Percentiles rank a stretch among this genome's conserved stretches.
These are phyloP conservation scores for Diadegma fenestrale DNA, from an alignment of 2,888 invertebrate genomes.

Conservation along the genomic window DNA sequence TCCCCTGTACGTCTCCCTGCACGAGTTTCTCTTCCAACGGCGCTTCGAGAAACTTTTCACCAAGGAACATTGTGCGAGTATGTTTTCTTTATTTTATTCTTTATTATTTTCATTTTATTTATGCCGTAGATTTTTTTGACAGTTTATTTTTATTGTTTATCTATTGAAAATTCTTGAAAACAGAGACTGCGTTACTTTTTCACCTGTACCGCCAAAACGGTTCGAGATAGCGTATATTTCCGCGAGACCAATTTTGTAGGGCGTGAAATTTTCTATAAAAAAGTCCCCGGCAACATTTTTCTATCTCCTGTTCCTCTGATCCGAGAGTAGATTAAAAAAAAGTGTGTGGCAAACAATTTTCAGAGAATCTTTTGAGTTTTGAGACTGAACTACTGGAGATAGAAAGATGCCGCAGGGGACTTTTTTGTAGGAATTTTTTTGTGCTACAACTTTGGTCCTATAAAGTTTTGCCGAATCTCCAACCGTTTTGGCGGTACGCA, in stretches of 20 bases:
- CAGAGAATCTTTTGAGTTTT: neutral
- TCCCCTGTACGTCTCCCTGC: slow-evolving; percentile 73
- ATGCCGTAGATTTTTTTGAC: no score
- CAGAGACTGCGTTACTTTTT: neutral
- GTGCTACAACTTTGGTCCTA: neutral
- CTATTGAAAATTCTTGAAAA: neutral
- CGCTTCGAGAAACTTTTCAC: slow-evolving; percentile 68
- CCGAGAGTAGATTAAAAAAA: neutral
- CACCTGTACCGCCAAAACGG: neutral
- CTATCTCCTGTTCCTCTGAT: neutral
- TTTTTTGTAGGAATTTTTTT: neutral
- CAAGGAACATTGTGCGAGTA: slow-evolving; percentile 66
- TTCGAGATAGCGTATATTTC: neutral
- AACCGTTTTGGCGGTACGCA: neutral
- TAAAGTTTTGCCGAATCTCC: neutral
- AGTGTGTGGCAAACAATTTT: neutral
- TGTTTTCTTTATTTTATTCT: slow-evolving; percentile 54
- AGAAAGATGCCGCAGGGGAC: neutral
- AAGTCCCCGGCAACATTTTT: neutral
- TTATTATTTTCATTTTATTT: slow-evolving; percentile 27
- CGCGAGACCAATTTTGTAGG: neutral
- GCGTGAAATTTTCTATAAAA: neutral
- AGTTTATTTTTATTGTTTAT: slow-evolving; percentile 34
- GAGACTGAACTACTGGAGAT: neutral
- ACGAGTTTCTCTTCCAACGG: slow-evolving; percentile 74